Base-by-base conservation (phyloP, 2,888 invertebrate genomes). In the Protophormia terraenovae region DNA sequence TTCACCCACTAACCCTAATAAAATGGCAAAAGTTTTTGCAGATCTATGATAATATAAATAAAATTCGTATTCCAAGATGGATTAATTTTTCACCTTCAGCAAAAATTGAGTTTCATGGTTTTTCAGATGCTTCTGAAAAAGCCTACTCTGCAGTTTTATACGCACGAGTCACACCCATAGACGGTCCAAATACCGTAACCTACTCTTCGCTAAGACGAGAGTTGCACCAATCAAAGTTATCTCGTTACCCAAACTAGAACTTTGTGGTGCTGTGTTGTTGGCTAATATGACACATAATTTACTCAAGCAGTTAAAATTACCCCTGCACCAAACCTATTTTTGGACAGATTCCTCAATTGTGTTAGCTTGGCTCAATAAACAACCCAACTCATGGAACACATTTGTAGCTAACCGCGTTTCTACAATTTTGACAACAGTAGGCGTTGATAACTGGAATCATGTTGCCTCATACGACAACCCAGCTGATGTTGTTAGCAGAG, bases 1-100 rank as follows among this genome's bases (percentile, higher is more conserved):
- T 58, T 14, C 27, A 24, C 27, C n/a, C 50, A 16, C 19, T 16
- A 3, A 50, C 50, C 50, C 55, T 58, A 12, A 29, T 29, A 29
- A 58, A n/a, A 58, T 58, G 14, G 55, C 55, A 58, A 8, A 58
- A 58, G 55, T 58, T 58, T 58, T 22, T 58, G 22, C 55, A 58
- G 29, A 16, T 19, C 19, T 50, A 50, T 16, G 50, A 50, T 19
- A 50, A 19, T 19, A 58, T 58, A 22, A 14, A 53, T 53, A 2
- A 22, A 24, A 53, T 53, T 22, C 53, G 53, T 24, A 24, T 53
- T 53, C 22, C 53, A 10, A 53, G 53, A 53, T 53, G 53, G 53
- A 53, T 53, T 22, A 8, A 6, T 10, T 22, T 53, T 24, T 24
- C 53, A 19, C 8, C 53, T 53, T 53, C 53, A 8, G 8, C 53